Conservation (phyloP, 2,113 vertebrate genomes). For the Forbesichthys papilliferus region DNA sequence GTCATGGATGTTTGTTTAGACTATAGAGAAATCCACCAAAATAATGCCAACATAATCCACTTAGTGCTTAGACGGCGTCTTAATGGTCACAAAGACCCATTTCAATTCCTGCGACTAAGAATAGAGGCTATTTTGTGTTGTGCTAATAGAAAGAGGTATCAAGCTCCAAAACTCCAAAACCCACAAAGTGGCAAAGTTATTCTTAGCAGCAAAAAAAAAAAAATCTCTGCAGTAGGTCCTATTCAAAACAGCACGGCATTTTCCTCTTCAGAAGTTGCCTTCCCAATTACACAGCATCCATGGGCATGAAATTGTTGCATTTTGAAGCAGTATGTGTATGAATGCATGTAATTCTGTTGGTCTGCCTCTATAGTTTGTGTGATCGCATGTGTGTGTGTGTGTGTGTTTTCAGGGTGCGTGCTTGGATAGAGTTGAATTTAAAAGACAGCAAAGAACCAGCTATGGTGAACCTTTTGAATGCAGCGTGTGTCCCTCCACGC, state of each 20-base stretch:
- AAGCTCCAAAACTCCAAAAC: conserved; percentile 40
- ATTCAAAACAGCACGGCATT: conserved; percentile 28
- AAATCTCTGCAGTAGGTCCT: conserved; percentile 33
- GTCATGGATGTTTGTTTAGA: conserved; percentile 44
- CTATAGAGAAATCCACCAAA: conserved; percentile 56
- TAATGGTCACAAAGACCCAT: conserved; percentile 40
- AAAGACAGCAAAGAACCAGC: not conserved
- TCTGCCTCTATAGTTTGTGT: conserved; percentile 6
- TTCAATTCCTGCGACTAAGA: conserved; percentile 40
- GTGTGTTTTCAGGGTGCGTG: conserved; percentile 6
- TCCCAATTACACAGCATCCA: conserved; percentile 40
- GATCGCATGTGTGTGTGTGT: conserved; percentile 24
- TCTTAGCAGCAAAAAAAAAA: conserved; percentile 22
- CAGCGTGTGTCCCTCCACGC: conserved; percentile 26
- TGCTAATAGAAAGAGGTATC: conserved; percentile 27
- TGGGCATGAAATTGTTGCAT: conserved; percentile 9
- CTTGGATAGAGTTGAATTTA: too few relatives aligned
- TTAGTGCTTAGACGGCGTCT: conserved; percentile 55
- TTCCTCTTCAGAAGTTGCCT: conserved; percentile 51
- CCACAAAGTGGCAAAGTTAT: conserved; percentile 42
- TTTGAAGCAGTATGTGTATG: not conserved
- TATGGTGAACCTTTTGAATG: conserved; percentile 28
- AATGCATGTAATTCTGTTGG: conserved; percentile 1
- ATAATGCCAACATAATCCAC: conserved; percentile 69
- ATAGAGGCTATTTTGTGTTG: conserved; percentile 41